Percentiles rank a stretch among this genome's conserved stretches.
Conservation (phyloP, 2,888 invertebrate species). For the Pollenia griseotomentosa region DNA sequence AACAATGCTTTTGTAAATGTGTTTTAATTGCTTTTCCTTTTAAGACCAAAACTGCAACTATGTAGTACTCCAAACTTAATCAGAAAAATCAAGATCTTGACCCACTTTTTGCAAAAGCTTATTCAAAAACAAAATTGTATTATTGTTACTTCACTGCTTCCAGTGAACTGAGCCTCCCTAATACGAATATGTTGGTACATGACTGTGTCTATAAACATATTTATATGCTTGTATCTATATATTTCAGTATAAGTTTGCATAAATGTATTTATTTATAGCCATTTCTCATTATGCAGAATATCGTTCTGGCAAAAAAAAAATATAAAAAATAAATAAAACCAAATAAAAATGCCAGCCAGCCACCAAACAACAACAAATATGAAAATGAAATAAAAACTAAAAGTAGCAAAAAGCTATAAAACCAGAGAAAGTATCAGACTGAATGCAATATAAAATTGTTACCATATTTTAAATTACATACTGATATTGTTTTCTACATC, state of each 20-base stretch:
- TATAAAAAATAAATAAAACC: not conserved
- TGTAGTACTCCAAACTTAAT: too few species aligned
- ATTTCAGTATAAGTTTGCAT: too few species aligned
- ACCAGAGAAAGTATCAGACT: slow-evolving; percentile 7
- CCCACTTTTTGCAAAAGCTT: too few species aligned
- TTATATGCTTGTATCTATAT: not conserved
- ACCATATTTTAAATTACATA: slow-evolving; percentile 45
- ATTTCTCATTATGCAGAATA: slow-evolving; percentile 46
- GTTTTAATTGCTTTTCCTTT: too few species aligned
- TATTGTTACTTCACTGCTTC: too few species aligned
- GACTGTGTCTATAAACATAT: not conserved
- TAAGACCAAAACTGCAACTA: too few species aligned
- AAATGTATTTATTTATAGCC: not conserved
- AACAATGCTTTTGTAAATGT: too few species aligned
- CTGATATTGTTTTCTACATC: not conserved
- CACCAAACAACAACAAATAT: slow-evolving; percentile 7
- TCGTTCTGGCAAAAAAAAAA: slow-evolving; percentile 30
- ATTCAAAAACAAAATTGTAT: too few species aligned
- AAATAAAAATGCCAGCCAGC: not conserved
- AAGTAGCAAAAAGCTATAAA: not conserved
- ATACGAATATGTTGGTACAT: too few species aligned
- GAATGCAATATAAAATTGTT: slow-evolving; percentile 33
- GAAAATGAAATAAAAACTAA: not conserved
- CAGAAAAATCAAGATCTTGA: too few species aligned
- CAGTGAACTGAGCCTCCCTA: too few species aligned